Percentiles rank a stretch among this genome's conserved stretches.
phyloP scores from a whole-genome alignment of 2,113 vertebrate genomes.

The Serilophus lunatus region DNA sequence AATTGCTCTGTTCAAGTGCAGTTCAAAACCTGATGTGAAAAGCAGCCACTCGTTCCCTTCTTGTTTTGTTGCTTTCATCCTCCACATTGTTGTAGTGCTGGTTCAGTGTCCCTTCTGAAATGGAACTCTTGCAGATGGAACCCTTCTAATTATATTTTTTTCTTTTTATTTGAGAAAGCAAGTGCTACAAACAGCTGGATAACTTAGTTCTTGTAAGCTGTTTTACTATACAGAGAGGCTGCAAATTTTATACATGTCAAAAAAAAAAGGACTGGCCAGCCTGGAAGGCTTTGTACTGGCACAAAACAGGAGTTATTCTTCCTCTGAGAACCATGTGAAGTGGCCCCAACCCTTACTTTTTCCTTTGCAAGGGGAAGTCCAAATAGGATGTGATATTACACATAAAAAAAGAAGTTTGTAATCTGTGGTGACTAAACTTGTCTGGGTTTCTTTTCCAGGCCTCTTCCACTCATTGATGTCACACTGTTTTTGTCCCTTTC shows the following conservation, averaged over 20 bases:
- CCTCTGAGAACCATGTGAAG: neutral
- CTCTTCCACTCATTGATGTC: constrained; percentile 71
- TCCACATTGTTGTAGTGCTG: fast-evolving
- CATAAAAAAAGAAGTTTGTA: neutral
- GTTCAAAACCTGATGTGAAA: neutral
- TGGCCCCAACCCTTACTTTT: neutral
- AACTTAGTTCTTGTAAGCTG: neutral
- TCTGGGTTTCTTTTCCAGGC: constrained; percentile 27
- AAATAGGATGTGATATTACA: constrained; percentile 6
- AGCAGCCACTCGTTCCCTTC: neutral
- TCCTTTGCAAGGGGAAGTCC: constrained; percentile 61
- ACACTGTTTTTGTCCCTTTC: constrained; percentile 68
- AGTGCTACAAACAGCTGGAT: neutral
- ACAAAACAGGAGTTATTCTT: neutral
- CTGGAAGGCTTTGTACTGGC: neutral
- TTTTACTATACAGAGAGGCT: neutral
- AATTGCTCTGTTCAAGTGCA: neutral
- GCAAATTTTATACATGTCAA: neutral
- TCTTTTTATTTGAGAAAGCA: neutral
- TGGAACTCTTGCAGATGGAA: neutral
- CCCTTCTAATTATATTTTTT: neutral
- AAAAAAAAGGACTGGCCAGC: neutral
- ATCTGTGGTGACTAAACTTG: constrained; percentile 55
- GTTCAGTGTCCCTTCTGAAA: neutral
- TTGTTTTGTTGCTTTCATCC: neutral